These are phyloP conservation scores for Calonectris borealis DNA, from an alignment of 2,113 vertebrate genomes.

Conservation along the genomic window DNA sequence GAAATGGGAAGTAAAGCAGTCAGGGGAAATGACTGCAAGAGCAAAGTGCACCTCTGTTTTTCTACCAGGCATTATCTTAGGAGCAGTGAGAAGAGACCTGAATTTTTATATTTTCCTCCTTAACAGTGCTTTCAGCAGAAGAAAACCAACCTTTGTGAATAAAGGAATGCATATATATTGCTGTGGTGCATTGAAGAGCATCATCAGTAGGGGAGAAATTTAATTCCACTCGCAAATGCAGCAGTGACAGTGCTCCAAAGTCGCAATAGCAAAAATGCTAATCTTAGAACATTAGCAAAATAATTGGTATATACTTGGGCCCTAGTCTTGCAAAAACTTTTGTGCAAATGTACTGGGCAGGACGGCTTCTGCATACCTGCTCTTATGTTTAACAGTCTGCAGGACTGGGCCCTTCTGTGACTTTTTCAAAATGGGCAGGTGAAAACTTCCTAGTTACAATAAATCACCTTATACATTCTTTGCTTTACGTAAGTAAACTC, in stretches of 20 bases:
- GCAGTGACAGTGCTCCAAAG: background rate
- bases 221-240: background rate
- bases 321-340: background rate
- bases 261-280: background rate
- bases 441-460: background rate
- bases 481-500: background rate
- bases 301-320: background rate
- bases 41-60: background rate
- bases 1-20: background rate
- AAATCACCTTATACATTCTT: background rate
- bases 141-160: background rate
- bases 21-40: background rate
- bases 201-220: background rate
- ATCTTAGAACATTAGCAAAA: background rate
- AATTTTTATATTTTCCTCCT: background rate
- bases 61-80: background rate
- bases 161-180: background rate
- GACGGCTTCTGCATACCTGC: background rate
- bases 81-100: background rate
- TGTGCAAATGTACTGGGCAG: background rate
- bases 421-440: background rate
- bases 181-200: background rate
- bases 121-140: background rate
- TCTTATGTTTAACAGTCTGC: background rate
- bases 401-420: background rate